These are phyloP conservation scores for Macrostomum lignano DNA, from an alignment of 1,140 invertebrate genomes.

Conservation along the genomic window DNA sequence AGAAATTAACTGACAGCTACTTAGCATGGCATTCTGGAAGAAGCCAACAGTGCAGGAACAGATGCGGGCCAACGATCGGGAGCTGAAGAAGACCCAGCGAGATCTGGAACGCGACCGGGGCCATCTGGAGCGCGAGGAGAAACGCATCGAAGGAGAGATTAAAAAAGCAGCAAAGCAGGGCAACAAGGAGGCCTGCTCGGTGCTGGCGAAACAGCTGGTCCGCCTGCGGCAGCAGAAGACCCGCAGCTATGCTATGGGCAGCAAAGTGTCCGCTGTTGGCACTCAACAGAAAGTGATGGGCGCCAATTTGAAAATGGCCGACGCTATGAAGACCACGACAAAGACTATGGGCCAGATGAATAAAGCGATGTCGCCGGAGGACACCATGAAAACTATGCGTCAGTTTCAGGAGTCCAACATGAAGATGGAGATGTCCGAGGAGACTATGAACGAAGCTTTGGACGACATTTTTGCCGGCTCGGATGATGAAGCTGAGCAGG, in stretches of 20 bases:
- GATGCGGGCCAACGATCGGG: constrained; percentile 47
- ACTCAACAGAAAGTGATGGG: constrained; percentile 53
- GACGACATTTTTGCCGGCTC: constrained; percentile 61
- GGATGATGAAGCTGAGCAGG: constrained; percentile 59
- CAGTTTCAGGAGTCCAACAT: constrained; percentile 49
- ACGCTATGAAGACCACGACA: constrained; percentile 52
- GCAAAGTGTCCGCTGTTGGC: constrained; percentile 43
- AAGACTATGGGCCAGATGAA: constrained; percentile 64
- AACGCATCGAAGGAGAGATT: constrained; percentile 60
- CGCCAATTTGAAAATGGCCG: constrained; percentile 51
- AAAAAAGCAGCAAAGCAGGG: constrained; percentile 56
- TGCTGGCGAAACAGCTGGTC: constrained; percentile 60
- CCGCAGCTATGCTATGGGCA: constrained; percentile 44
- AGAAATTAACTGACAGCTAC: too few species aligned
- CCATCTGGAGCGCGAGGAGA: constrained; percentile 54
- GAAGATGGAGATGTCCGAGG: constrained; percentile 73
- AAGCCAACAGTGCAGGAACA: constrained; percentile 34
- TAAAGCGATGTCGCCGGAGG: constrained; percentile 51
- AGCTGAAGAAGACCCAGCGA: constrained; percentile 44
- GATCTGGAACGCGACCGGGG: constrained; percentile 50
- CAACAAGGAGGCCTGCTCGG: constrained; percentile 42
- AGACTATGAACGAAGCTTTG: constrained; percentile 67
- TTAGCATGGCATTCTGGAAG: constrained; percentile 1
- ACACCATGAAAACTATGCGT: constrained; percentile 46
- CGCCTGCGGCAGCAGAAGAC: constrained; percentile 57